These are phyloP conservation scores for Oncorhynchus masou DNA, from an alignment of 2,113 vertebrate species.

Conservation along the genomic window DNA sequence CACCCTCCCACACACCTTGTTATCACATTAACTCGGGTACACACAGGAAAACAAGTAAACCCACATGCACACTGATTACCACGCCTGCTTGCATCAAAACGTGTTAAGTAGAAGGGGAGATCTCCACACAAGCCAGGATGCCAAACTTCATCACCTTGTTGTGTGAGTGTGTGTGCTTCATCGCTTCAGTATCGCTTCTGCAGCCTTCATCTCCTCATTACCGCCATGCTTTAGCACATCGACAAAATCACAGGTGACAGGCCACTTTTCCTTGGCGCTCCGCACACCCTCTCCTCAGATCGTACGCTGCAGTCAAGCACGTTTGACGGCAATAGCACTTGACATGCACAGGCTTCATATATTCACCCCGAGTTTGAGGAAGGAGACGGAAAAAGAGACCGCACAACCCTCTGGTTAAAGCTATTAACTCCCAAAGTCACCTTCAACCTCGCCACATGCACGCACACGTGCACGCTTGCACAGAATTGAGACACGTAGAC, in stretches of 20 bases:
- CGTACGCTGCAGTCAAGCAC: conserved; percentile 68
- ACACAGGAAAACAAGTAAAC: conserved; percentile 14
- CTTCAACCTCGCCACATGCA: conserved; percentile 38
- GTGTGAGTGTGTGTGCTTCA: conserved; percentile 36
- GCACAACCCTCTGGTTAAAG: conserved; percentile 68
- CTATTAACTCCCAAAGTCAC: conserved; percentile 79
- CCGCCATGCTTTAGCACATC: conserved; percentile 64
- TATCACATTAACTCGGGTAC: conserved; percentile 11
- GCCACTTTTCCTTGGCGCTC: conserved; percentile 73
- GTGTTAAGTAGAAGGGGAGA: conserved; percentile 14
- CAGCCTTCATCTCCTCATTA: conserved; percentile 73
- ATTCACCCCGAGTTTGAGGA: conserved; percentile 74
- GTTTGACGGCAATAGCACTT: conserved; percentile 77
- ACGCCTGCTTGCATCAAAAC: conserved; percentile 24
- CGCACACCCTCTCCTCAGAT: conserved; percentile 10
- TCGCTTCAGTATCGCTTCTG: conserved; percentile 26
- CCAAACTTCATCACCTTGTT: conserved; percentile 48
- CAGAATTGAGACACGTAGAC: neutral
- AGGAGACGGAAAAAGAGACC: conserved; percentile 62
- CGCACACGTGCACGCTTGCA: too few relatives aligned
- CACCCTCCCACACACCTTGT: conserved; percentile 12
- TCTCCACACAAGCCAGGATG: conserved; percentile 8
- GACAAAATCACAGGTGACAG: conserved; percentile 83
- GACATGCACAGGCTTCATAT: conserved; percentile 75
- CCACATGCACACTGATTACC: neutral